Evolutionary conservation across 2,888 invertebrate species (phyloP), one percentile per base, ranked within the genome.

Genomic region (Eubasilissa splendida): DNA sequence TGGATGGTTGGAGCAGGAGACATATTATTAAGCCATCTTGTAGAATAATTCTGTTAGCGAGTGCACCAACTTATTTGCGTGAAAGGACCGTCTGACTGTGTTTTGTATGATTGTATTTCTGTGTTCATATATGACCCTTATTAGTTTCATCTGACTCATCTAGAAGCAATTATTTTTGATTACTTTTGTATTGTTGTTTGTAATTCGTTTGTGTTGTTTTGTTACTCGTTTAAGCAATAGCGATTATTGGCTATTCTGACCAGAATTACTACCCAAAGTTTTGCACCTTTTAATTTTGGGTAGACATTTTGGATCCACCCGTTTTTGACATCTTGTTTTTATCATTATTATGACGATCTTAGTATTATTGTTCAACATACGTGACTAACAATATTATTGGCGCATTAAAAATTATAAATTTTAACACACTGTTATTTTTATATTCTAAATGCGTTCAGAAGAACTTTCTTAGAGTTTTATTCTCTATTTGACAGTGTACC

Each of bases 1-100:
- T 88, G 98, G 99, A 88, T 99, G 98, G 97, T 94, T 99, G 88
- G 99, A 99, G 92, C 95, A 96, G 91, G 99, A 99, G 93, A 99
- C 99, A 90, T 99, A 99, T 92, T 99, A 99, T 92, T 97, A 96
- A 92, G 88, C 63, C 22, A 56, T 12, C 52, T 42, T 70, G 22
- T 63, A 65, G 59, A 56, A 59, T 75, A 22, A 22, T 22, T 22
- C 22, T 22, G 9, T 33, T 42, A 77, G 70, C 73, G 56, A 81
- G 80, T 65, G 80, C 80, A 80, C 76, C 80, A 68, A 80, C 75
- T 79, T 80, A 80, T 56, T 80, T 63, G 73, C 56, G 77, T 71
- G 77, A 66, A 80, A 68, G 68, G 53, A 53, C 9, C 14, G 74
- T 11, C 31, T 76, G 76, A 31, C 14, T 68, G 59, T 14, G 76